Evolutionary conservation across 2,888 invertebrate genomes (phyloP).

Genomic region (Tachystola acroxantha): DNA sequence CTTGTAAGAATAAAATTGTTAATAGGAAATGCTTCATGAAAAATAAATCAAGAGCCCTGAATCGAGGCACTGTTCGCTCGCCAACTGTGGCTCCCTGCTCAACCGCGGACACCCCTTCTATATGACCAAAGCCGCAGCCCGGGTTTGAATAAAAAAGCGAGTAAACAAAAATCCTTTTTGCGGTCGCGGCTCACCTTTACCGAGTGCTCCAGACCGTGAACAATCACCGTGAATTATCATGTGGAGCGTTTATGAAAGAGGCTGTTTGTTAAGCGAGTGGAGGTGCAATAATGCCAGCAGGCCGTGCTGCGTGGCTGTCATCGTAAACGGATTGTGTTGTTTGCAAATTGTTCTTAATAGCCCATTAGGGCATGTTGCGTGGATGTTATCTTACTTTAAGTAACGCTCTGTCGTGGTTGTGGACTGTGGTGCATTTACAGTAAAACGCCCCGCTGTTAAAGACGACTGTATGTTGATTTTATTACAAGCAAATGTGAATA

Average conservation of each 20-base stretch:
- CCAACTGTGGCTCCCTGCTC: not conserved
- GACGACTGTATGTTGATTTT: too few species aligned
- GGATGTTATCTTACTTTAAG: constrained; percentile 29
- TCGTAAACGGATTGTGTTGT: constrained; percentile 52
- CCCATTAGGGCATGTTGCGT: constrained; percentile 27
- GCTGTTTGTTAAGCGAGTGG: constrained; percentile 62
- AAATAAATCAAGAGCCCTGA: too few species aligned
- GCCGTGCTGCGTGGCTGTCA: constrained; percentile 40
- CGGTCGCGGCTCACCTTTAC: constrained; percentile 71
- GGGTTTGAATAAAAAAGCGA: constrained; percentile 56
- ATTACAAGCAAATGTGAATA: too few species aligned
- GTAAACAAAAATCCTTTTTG: constrained; percentile 71
- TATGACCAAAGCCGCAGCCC: constrained; percentile 56
- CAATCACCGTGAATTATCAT: constrained; percentile 71
- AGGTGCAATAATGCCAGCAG: constrained; percentile 50
- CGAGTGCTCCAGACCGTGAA: constrained; percentile 71
- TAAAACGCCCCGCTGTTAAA: not conserved
- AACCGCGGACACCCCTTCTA: constrained; percentile 42
- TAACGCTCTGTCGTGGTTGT: constrained; percentile 15
- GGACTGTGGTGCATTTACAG: constrained; percentile 6
- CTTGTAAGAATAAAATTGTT: too few species aligned
- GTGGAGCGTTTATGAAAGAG: constrained; percentile 66
- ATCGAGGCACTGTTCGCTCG: too few species aligned
- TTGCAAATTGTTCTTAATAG: constrained; percentile 53
- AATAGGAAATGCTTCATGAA: too few species aligned